Evolutionary conservation across 2,888 invertebrate species (phyloP), one percentile per base, ranked within the genome.

Genomic region (Theretra japonica): DNA sequence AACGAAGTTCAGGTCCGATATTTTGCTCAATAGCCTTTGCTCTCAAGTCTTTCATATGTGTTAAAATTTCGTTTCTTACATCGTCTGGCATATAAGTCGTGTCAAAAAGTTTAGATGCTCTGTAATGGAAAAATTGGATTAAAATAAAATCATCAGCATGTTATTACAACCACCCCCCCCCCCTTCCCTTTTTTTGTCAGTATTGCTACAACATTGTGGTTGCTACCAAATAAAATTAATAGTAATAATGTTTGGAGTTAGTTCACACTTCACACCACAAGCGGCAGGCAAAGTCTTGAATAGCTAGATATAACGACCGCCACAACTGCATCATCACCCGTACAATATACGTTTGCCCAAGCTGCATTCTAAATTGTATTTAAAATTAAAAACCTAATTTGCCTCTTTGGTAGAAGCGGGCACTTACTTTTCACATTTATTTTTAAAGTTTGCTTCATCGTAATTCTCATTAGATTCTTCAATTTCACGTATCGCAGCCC

Each of bases 381-480:
- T 8, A 41, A 11, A 8, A 41, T 1, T 41, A 41, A 2, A 41
- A 8, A 41, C 11, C 19, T 19, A 53, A 53, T 19, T 5, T 50
- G 15, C 58, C 15, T 56, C 28, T 59, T 4, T 5, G 17, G 8
- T 48, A 17, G 15, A 7, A 50, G 19, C 15, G 60, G 23, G 8
- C 25, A 72, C 70, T 41, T 57, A 92, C 94, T 76, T 87, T 68
- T 84, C 84, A 82, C 96, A 96, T 76, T 91, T 91, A 53, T 90
- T 85, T 82, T 95, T 94, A 58, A 96, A 90, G 72, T 87, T 86
- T 0, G 84, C 89, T 76, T 94, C 90, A 17, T 88, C 89, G 72
- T 93, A 94, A 71, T 95, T 88, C 75, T 90, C 92, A 74, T 94
- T 95, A 8, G 95, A 92, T 17, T 93, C 86, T 75, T 95, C 92